phyloP scores from a whole-genome alignment of 2,888 invertebrate genomes.

The Azorinus chamasolen region DNA sequence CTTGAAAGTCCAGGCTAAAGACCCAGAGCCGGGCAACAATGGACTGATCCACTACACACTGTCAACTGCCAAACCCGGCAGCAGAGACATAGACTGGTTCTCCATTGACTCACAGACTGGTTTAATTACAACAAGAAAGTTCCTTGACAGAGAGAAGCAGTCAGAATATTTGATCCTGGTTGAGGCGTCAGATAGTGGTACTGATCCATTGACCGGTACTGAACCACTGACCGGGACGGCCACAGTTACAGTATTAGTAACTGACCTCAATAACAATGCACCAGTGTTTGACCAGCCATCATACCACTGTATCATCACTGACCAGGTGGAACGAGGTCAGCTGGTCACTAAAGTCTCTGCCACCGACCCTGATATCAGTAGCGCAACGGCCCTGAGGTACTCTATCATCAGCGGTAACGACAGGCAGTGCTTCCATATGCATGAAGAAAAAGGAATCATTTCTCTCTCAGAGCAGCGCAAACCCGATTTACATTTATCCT shows the following conservation, averaged over 20 bases:
- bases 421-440: conserved; percentile 84
- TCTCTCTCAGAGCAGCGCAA: conserved; percentile 92
- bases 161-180: conserved; percentile 92
- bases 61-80: conserved; percentile 81
- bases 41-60: conserved; percentile 91
- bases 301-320: conserved; percentile 92
- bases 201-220: conserved; percentile 93
- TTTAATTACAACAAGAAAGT: conserved; percentile 90
- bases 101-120: conserved; percentile 93
- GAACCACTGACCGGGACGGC: conserved; percentile 90
- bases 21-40: conserved; percentile 82
- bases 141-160: conserved; percentile 81
- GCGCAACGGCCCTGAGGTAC: conserved; percentile 92
- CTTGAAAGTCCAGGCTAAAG: conserved; percentile 82
- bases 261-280: conserved; percentile 96
- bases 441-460: conserved; percentile 88
- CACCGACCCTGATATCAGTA: conserved; percentile 94
- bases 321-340: conserved; percentile 94
- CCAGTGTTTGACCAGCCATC: conserved; percentile 88
- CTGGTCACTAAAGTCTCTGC: conserved; percentile 95
- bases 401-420: conserved; percentile 94
- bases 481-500: conserved; percentile 90
- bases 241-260: conserved; percentile 92
- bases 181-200: conserved; percentile 93
- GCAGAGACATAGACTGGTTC: conserved; percentile 90